These are phyloP conservation scores for Hydrophis major DNA, from an alignment of 2,797 vertebrate species.

Conservation along the genomic window DNA sequence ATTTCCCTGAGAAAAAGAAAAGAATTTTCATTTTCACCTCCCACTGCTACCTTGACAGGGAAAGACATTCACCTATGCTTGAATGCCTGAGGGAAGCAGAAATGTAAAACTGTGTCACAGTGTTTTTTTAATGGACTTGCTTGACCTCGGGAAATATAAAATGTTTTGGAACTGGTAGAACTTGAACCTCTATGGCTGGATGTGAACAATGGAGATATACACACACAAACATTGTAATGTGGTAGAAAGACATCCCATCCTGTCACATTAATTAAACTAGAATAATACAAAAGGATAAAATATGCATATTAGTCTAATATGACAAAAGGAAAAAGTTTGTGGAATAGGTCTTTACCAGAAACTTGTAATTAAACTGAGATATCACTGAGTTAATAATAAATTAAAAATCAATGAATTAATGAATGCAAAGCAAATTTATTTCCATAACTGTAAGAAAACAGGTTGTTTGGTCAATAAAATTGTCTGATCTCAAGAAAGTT, in stretches of 20 bases:
- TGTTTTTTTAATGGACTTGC: conserved; percentile 64
- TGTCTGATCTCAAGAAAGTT: not conserved
- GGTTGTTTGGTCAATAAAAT: not conserved
- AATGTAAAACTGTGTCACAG: conserved; percentile 66
- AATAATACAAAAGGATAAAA: conserved; percentile 14
- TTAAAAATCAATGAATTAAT: not conserved
- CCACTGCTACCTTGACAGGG: conserved; percentile 72
- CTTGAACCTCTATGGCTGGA: conserved; percentile 43
- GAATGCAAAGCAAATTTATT: conserved; percentile 17
- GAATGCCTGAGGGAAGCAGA: conserved; percentile 66
- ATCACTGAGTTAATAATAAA: conserved; percentile 3
- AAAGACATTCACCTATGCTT: conserved; percentile 68
- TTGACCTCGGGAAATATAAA: conserved; percentile 58
- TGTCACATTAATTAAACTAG: conserved; percentile 22
- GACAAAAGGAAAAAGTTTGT: conserved; percentile 3
- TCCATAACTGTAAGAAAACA: conserved; percentile 10
- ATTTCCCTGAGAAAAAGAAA: conserved; percentile 69
- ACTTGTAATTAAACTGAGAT: conserved; percentile 36
- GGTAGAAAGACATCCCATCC: conserved; percentile 37
- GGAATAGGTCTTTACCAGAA: conserved; percentile 26
- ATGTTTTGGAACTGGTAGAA: conserved; percentile 48
- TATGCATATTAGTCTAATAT: conserved; percentile 32
- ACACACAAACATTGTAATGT: conserved; percentile 29
- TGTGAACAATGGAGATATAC: conserved; percentile 39
- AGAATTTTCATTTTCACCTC: conserved; percentile 71